Evolutionary conservation across 2,113 vertebrate species (phyloP).

Genomic region (Gopherus flavomarginatus): DNA sequence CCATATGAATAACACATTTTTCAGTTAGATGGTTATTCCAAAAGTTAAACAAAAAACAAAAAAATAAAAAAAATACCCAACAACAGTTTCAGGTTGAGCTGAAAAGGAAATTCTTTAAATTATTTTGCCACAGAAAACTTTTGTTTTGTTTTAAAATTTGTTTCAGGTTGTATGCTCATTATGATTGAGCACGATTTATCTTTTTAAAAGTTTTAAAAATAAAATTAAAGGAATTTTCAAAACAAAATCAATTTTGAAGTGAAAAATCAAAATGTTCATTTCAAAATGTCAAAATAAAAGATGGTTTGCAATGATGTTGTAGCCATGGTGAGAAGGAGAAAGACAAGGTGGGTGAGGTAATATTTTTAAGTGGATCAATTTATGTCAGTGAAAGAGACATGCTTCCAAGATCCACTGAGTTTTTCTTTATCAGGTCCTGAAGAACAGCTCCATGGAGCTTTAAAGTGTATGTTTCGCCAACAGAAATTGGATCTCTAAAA

Average conservation of each 20-base stretch:
- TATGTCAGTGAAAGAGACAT: neutral
- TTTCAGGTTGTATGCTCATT: neutral
- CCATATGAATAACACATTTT: neutral
- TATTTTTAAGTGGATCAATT: neutral
- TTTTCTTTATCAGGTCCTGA: neutral
- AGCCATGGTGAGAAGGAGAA: neutral
- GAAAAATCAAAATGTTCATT: neutral
- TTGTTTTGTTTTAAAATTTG: no score
- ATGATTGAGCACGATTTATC: neutral
- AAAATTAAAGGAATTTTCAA: neutral
- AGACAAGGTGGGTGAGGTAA: neutral
- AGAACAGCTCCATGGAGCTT: neutral
- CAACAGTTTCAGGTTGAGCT: no score
- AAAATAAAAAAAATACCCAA: no score
- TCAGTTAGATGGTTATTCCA: neutral
- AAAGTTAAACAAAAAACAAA: neutral
- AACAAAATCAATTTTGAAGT: neutral
- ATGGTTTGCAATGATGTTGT: neutral
- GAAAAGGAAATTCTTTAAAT: no score
- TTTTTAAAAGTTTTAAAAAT: neutral
- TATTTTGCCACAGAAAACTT: no score
- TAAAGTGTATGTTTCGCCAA: no score
- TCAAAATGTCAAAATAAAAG: neutral
- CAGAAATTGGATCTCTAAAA: no score
- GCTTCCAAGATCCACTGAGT: neutral